phyloP scores from a whole-genome alignment of 2,797 vertebrate species.

The Schizopygopsis malacanthus region DNA sequence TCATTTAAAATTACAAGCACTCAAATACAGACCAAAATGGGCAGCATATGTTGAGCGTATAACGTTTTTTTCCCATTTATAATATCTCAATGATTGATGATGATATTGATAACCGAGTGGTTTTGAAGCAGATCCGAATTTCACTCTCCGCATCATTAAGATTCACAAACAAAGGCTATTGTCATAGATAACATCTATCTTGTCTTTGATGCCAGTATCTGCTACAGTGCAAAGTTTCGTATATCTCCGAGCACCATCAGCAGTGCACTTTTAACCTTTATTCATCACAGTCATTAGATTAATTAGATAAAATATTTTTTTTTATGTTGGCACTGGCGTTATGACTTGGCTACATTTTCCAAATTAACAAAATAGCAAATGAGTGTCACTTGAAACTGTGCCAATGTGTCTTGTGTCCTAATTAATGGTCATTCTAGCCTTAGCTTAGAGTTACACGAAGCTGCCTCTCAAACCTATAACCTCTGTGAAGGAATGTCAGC shows the following conservation, averaged over 20 bases:
- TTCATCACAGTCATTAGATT: constrained; percentile 20
- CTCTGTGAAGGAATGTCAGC: constrained; percentile 68
- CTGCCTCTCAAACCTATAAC: constrained; percentile 71
- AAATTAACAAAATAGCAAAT: constrained; percentile 76
- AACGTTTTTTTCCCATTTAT: not conserved
- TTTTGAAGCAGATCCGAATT: constrained; percentile 29
- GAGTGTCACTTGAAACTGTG: constrained; percentile 80
- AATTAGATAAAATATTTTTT: constrained; percentile 10
- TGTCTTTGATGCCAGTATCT: constrained; percentile 62
- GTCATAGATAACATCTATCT: constrained; percentile 63
- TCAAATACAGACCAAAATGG: not conserved
- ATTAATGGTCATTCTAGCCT: constrained; percentile 87
- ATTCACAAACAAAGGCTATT: constrained; percentile 50
- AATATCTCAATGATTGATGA: constrained; percentile 6
- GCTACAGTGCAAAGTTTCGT: constrained; percentile 68
- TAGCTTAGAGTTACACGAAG: constrained; percentile 82
- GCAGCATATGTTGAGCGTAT: not conserved
- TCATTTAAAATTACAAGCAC: not conserved
- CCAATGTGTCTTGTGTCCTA: constrained; percentile 77
- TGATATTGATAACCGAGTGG: constrained; percentile 20
- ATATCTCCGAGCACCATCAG: constrained; percentile 20
- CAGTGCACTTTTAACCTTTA: constrained; percentile 25
- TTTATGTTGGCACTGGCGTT: not conserved
- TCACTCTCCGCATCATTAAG: constrained; percentile 19
- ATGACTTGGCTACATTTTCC: constrained; percentile 51